A percentile compares a stretch with the other conserved stretches of the same genome.
Conservation (phyloP, 2,888 invertebrate species). For the Alloscopus bannaensis region DNA sequence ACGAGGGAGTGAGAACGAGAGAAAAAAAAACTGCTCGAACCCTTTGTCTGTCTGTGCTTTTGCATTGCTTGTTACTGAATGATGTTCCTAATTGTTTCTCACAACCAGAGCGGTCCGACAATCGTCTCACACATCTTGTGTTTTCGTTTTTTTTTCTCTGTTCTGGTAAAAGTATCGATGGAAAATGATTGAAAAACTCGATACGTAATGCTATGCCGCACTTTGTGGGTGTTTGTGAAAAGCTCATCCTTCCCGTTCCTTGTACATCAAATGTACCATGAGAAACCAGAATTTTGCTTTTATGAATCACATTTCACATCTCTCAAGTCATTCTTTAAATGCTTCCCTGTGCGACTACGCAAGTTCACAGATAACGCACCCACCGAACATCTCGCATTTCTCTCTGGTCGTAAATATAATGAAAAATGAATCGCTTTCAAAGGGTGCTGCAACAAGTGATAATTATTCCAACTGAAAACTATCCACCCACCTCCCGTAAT, state of each 20-base stretch:
- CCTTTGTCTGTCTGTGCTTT: slow-evolving; percentile 19
- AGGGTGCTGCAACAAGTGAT: slow-evolving; percentile 43
- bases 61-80: slow-evolving; percentile 3
- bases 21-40: neutral
- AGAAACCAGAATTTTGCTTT: neutral
- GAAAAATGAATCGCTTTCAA: slow-evolving; percentile 26
- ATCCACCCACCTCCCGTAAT: no score
- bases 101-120: slow-evolving; percentile 14
- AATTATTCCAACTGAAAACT: slow-evolving; percentile 22
- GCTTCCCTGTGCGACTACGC: no score
- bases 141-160: slow-evolving; percentile 3
- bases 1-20: neutral
- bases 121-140: slow-evolving; percentile 5
- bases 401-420: slow-evolving; percentile 18
- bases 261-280: no score
- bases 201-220: no score
- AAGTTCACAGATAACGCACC: no score
- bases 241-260: no score
- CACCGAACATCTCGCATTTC: slow-evolving; percentile 18
- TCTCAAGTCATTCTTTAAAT: neutral
- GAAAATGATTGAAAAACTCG: slow-evolving; percentile 15
- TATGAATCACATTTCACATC: slow-evolving; percentile 25
- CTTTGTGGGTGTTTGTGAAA: no score
- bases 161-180: no score
- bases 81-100: slow-evolving; percentile 36